Evolutionary conservation across 2,888 invertebrate genomes (phyloP), one percentile per base, ranked within the genome.

Genomic region (Drosophila nigricruria): DNA sequence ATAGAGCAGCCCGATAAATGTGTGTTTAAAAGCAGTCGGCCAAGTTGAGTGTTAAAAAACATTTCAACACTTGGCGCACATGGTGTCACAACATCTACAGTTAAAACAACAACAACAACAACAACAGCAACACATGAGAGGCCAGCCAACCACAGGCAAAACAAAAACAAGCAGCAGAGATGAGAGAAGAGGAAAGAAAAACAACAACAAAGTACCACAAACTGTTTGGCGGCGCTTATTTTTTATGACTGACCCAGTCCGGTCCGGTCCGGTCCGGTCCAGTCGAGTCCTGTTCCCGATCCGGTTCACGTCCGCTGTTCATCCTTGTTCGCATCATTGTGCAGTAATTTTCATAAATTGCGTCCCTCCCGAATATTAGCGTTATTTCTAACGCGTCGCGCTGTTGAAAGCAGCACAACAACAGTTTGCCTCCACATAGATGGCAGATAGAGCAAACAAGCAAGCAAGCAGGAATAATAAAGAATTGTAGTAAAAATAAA

Each of bases 271-370:
- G 38, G 52, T 47, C n/a, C 16, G 16, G 36, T 23, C 62, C 62
- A 45, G 73, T 73, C 27, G 38, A n/a, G 54, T 20, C 9, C 54
- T 23, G 23, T 9, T 49, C 34, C 20, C 50, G 34, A 34, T 34
- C 50, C 34, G 32, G 52, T 69, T 59, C 59, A 47, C 56, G 73
- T 85, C 72, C 71, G 65, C 25, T 77, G 42, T 75, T 59, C 57
- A 72, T 75, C 72, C 73, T 70, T 72, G 77, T 81, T 53, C 82
- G 68, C 85, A 79, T 84, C 88, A 81, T 83, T 83, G 66, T 85
- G 81, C 78, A 86, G 89, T 88, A 88, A 86, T 89, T 88, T 88
- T 88, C 84, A 86, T 86, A 88, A 88, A 88, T 88, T 88, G 82
- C 82, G 77, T 84, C 84, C 82, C 82, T 47, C 47, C 75, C 76